Evolutionary conservation across 2,888 invertebrate species (phyloP), one percentile per base, ranked within the genome.

Genomic region (Xanthorhoe designata): DNA sequence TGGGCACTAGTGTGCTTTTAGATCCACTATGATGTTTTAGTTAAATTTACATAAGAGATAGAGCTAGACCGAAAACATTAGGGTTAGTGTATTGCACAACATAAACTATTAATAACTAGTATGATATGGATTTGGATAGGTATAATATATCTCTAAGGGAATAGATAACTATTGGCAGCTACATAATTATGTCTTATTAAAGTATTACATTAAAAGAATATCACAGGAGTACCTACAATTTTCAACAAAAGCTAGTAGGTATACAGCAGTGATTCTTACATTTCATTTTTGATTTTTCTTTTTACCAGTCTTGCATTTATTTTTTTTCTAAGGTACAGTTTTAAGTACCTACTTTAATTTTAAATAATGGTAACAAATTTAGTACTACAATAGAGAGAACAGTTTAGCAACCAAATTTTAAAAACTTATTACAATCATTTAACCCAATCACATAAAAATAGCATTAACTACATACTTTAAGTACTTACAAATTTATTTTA

Each of bases 401-500:
- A 42, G 10, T 42, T 42, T 42, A 42, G 38, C 38, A 42, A 42
- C 38, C 38, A 42, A 42, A 42, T 10, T 42, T 13, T n/a, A n/a
- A 49, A 57, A 51, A 52, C 19, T 51, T 15, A 57, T 13, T 18
- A 49, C 24, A 51, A 35, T 18, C 35, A 50, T 42, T 42, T 52
- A 19, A 24, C 17, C 45, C 52, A 53, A 17, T 58, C 47, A 52
- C 58, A 32, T 32, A 24, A 9, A 50, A 32, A 29, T 65, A 17
- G 15, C 35, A 24, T 15, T 38, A 50, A 9, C 49, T 55, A 59
- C 24, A 32, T 49, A 60, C 42, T 52, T 38, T 13, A 51, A 15
- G 47, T n/a, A 51, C 19, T 52, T n/a, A 18, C 50, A 54, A 18
- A 53, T 56, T 52, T 38, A 52, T 47, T 51, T 60, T 32, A 60